Percentiles rank a stretch among this genome's conserved stretches.
phyloP scores from a whole-genome alignment of 2,797 vertebrate species.

The Lateolabrax maculatus region DNA sequence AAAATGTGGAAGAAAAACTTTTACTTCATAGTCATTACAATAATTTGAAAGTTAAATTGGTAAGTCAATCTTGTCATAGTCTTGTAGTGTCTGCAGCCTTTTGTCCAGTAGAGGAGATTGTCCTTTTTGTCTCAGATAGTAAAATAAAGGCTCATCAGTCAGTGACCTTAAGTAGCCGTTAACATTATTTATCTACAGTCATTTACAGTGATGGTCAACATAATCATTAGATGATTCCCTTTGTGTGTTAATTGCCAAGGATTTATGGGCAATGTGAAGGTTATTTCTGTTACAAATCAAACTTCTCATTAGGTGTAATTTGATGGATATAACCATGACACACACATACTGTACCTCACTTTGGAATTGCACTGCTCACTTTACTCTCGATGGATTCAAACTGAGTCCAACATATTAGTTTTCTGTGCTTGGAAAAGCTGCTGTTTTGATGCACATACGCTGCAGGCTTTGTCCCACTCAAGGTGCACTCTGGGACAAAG shows the following conservation, averaged over 20 bases:
- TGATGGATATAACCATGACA: conserved; percentile 12
- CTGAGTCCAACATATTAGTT: neutral
- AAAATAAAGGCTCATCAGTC: conserved; percentile 36
- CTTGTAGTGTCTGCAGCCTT: conserved; percentile 54
- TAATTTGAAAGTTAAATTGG: neutral
- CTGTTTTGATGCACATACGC: neutral
- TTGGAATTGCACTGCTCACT: neutral
- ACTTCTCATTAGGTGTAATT: conserved; percentile 20
- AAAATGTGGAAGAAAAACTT: neutral
- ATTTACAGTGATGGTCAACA: conserved; percentile 28
- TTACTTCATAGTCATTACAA: neutral
- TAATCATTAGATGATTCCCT: conserved; percentile 14
- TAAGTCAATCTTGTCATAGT: neutral
- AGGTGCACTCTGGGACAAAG: conserved; percentile 22
- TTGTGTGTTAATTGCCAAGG: neutral
- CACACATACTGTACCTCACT: neutral
- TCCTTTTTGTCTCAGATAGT: conserved; percentile 11
- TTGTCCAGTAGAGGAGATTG: conserved; percentile 78
- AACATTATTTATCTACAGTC: conserved; percentile 12
- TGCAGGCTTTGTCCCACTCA: conserved; percentile 21
- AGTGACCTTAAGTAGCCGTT: conserved; percentile 14
- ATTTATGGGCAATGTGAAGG: conserved; percentile 25
- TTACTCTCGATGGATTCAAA: conserved; percentile 14
- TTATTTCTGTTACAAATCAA: conserved; percentile 26
- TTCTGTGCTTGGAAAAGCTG: conserved; percentile 12